Conservation (phyloP, 2,797 vertebrate species). For the Lophotriccus pileatus region DNA sequence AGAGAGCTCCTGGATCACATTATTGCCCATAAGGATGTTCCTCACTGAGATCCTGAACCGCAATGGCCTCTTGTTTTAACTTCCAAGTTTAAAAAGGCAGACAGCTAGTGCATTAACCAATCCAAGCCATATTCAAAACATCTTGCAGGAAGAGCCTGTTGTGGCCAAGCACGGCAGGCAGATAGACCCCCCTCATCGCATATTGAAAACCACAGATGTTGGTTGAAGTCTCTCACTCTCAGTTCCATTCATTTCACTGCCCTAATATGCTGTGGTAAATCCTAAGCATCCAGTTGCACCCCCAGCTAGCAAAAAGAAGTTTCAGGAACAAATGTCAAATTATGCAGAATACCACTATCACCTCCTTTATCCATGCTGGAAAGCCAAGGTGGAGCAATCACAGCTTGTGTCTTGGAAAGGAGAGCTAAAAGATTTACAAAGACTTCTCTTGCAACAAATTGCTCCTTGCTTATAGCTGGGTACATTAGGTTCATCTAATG, state of each 20-base stretch:
- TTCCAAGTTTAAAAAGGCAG: neutral
- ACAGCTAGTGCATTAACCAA: neutral
- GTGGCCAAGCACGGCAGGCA: neutral
- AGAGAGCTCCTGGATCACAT: neutral
- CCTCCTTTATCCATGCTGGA: neutral
- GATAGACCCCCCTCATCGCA: fast-evolving
- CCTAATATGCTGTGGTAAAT: neutral
- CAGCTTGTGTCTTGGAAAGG: neutral
- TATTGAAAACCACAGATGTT: neutral
- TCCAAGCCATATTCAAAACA: neutral
- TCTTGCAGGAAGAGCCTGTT: neutral
- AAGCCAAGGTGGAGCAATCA: neutral
- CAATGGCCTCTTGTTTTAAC: neutral
- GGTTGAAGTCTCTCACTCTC: neutral
- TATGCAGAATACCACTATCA: neutral
- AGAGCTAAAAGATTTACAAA: neutral
- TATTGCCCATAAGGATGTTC: neutral
- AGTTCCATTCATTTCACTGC: neutral
- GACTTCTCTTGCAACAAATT: neutral
- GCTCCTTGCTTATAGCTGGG: neutral
- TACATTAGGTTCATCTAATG: neutral
- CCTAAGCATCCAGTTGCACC: neutral
- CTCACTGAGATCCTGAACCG: neutral
- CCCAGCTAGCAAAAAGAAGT: neutral
- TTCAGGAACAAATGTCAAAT: neutral